Conservation (phyloP, 2,797 vertebrate genomes). For the Aphelocoma californica region DNA sequence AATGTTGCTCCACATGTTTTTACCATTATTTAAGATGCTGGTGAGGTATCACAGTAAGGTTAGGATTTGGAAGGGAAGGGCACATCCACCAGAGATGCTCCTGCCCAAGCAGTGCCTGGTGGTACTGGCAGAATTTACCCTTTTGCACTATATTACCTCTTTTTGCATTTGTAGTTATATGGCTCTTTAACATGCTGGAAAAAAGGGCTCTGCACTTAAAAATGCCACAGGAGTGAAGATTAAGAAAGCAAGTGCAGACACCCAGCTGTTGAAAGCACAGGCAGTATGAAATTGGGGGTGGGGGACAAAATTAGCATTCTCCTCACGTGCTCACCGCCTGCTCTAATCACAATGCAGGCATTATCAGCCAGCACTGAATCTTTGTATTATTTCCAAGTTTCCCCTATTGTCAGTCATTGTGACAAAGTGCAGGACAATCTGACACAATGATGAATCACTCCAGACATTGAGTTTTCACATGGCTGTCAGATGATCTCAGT, state of each 20-base stretch:
- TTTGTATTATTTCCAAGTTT: slow-evolving; percentile 82
- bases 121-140: neutral
- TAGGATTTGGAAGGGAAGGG: neutral
- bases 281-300: slow-evolving; percentile 64
- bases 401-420: slow-evolving; percentile 88
- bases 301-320: slow-evolving; percentile 66
- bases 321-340: slow-evolving; percentile 62
- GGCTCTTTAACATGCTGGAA: neutral
- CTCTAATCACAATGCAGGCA: slow-evolving; percentile 84
- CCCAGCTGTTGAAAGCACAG: slow-evolving; percentile 51
- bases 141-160: neutral
- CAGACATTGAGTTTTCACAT: slow-evolving; percentile 88
- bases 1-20: neutral
- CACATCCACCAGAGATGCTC: neutral
- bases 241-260: neutral
- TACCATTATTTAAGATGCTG: neutral
- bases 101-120: neutral
- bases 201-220: slow-evolving; percentile 20
- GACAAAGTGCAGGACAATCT: slow-evolving; percentile 90
- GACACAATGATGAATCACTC: slow-evolving; percentile 97
- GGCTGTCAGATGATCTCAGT: slow-evolving; percentile 85
- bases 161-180: neutral
- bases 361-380: slow-evolving; percentile 84
- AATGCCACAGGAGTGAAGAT: slow-evolving; percentile 26
- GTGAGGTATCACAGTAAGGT: neutral